Conservation (phyloP, 2,113 vertebrate species). For the Thinocorus orbignyianus region DNA sequence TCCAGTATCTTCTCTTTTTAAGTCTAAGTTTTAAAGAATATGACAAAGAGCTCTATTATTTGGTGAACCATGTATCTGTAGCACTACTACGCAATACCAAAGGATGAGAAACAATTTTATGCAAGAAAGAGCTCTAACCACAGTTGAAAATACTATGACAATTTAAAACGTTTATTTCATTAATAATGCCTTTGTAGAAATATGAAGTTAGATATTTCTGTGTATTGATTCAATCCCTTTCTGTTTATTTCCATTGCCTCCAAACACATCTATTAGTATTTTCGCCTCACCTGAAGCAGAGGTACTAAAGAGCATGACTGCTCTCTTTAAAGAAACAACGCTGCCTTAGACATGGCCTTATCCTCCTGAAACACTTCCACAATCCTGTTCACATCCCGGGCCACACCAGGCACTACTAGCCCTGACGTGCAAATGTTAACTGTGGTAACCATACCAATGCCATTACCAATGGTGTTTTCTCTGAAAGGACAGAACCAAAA, state of each 20-base stretch:
- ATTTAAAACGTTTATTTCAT: background rate
- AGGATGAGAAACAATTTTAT: background rate
- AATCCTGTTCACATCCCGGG: accelerated
- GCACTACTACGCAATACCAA: background rate
- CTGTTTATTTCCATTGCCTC: background rate
- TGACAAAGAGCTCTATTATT: background rate
- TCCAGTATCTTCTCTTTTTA: background rate
- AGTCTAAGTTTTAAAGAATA: background rate
- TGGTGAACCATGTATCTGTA: background rate
- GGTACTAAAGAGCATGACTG: background rate
- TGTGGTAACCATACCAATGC: too few species aligned
- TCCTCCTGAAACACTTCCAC: background rate
- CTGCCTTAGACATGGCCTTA: too few species aligned
- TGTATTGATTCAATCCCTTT: background rate
- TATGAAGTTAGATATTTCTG: background rate
- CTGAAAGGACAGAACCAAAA: too few species aligned
- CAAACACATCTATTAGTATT: background rate
- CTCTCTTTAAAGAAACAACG: background rate
- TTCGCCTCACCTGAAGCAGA: too few species aligned
- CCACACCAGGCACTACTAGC: too few species aligned
- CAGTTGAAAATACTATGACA: background rate
- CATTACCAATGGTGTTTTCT: background rate
- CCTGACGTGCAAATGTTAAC: accelerated
- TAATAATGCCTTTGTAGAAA: background rate
- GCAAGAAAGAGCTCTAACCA: background rate